Conservation (phyloP, 2,888 invertebrate species). For the Criorhina ranunculi region DNA sequence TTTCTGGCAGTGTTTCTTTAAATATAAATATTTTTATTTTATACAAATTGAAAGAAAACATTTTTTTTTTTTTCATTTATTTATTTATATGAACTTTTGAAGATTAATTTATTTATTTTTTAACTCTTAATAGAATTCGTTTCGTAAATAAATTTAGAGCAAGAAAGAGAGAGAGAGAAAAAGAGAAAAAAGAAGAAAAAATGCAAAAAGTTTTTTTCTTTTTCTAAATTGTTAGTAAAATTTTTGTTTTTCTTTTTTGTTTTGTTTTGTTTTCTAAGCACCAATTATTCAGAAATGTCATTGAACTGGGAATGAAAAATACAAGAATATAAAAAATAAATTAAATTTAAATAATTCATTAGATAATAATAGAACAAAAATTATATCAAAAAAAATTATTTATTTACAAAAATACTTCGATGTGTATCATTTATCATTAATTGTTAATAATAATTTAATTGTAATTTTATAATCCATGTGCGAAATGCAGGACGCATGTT, state of each 20-base stretch:
- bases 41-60: slow-evolving; percentile 37
- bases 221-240: slow-evolving; percentile 8
- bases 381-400: slow-evolving; percentile 24
- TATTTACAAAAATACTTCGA: slow-evolving; percentile 77
- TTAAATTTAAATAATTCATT: slow-evolving; percentile 6
- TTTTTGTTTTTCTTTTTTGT: slow-evolving; percentile 39
- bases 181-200: slow-evolving; percentile 23
- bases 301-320: slow-evolving; percentile 70
- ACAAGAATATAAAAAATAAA: slow-evolving; percentile 58
- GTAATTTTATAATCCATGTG: slow-evolving; percentile 60
- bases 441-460: slow-evolving; percentile 54
- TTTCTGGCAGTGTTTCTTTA: slow-evolving; percentile 73
- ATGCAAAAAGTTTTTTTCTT: slow-evolving; percentile 33
- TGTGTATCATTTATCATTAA: slow-evolving; percentile 59
- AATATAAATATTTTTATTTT: slow-evolving; percentile 39
- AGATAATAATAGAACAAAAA: slow-evolving; percentile 2
- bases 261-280: slow-evolving; percentile 58
- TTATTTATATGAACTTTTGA: neutral
- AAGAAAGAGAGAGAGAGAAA: slow-evolving; percentile 18
- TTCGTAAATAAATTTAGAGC: slow-evolving; percentile 43
- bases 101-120: slow-evolving; percentile 25
- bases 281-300: slow-evolving; percentile 75
- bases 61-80: neutral
- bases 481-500: slow-evolving; percentile 51
- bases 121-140: slow-evolving; percentile 35